These are phyloP conservation scores for Amblyjoppa fuscipennis DNA, from an alignment of 2,888 invertebrate species.

Conservation along the genomic window DNA sequence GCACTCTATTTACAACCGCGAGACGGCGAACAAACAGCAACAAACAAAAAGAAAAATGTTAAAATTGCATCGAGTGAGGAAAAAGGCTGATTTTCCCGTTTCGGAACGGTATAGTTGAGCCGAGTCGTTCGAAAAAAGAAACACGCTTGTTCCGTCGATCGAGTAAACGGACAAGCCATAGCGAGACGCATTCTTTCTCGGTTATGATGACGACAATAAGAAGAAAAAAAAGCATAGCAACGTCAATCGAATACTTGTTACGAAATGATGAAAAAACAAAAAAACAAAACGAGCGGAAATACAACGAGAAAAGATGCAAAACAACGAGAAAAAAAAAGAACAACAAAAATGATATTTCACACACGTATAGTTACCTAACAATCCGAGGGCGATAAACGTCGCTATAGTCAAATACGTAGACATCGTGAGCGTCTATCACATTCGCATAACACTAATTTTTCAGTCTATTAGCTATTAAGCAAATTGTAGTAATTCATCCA, in stretches of 20 bases:
- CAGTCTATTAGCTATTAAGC: conserved; percentile 83
- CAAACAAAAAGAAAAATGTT: neutral
- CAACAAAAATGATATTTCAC: conserved; percentile 10
- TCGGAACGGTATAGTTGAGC: neutral
- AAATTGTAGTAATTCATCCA: conserved; percentile 80
- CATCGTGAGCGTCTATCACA: conserved; percentile 81
- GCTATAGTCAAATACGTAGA: conserved; percentile 80
- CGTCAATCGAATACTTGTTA: conserved; percentile 47
- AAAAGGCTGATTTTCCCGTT: neutral
- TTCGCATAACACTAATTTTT: conserved; percentile 81
- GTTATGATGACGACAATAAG: conserved; percentile 13
- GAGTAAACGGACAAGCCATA: conserved; percentile 13
- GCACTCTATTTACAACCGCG: conserved; percentile 17
- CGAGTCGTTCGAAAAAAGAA: conserved; percentile 4
- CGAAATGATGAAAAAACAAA: neutral
- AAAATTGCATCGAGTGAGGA: neutral
- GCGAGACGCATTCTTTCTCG: conserved; percentile 32
- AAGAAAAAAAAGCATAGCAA: conserved; percentile 46
- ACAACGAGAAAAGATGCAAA: conserved; percentile 18
- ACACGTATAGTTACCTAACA: conserved; percentile 79
- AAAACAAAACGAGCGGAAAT: neutral
- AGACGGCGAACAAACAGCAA: neutral
- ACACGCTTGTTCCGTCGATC: neutral
- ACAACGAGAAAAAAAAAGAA: conserved; percentile 27
- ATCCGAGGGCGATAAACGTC: conserved; percentile 81